Evolutionary conservation across 2,888 invertebrate genomes (phyloP), one percentile per base, ranked within the genome.

Genomic region (Eurois occulta): DNA sequence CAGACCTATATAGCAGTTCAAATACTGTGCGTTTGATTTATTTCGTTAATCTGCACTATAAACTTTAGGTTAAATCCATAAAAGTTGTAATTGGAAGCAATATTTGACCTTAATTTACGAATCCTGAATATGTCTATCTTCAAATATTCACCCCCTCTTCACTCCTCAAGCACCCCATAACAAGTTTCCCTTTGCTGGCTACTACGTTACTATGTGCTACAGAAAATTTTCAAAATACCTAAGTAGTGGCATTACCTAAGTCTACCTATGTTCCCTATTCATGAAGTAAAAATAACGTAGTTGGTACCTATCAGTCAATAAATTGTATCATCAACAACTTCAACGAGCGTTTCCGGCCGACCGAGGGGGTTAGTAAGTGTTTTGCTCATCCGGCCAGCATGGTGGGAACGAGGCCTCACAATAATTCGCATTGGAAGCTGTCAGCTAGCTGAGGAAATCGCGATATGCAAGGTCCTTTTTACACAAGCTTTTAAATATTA

Each of bases 401-500:
- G 58, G 71, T 84, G 74, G 68, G 82, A 82, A 82, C 71, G 58
- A 43, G 79, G 79, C 43, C 28, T 83, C 71, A 68, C 28, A 78
- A 70, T 67, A 62, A n/a, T 81, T 77, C 68, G 43, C 55, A 58
- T 24, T 43, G 28, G 28, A 48, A 66, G 48, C 52, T 70, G 28
- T 43, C 28, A 58, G 55, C 35, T 35, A 41, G n/a, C 32, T 24
- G 28, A 58, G 43, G 41, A 74, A 67, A 60, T 62, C 35, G 58
- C n/a, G 8, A 21, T 24, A 43, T 21, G 16, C 35, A 43, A 46
- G 4, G 43, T 32, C 41, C 24, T 32, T 28, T 18, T 41, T 70
- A 28, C n/a, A 16, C 13, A 46, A 11, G 28, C 1, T 28, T 28
- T 11, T 28, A 43, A 28, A 66, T 67, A 52, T 52, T 52, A 52